A percentile compares a stretch with the other conserved stretches of the same genome.
Conservation (phyloP, 2,113 vertebrate genomes). For the Pandion haliaetus region DNA sequence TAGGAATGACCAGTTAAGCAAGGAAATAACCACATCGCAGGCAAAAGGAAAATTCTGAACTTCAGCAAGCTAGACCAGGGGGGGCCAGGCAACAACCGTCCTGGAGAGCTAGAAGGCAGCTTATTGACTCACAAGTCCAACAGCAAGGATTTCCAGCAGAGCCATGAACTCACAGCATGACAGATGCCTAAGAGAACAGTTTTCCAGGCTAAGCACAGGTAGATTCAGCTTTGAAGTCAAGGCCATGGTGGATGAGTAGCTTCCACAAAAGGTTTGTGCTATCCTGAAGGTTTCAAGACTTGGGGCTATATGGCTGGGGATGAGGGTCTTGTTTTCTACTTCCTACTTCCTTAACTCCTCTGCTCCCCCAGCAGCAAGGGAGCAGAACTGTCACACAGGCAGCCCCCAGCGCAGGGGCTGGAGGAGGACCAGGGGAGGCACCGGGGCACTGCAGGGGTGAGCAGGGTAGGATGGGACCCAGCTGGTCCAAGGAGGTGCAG, state of each 20-base stretch:
- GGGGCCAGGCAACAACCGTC: not conserved
- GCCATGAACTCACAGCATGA: fast-evolving
- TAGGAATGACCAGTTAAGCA: not conserved
- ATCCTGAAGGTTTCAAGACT: not conserved
- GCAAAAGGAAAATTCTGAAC: not conserved
- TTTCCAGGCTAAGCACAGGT: not conserved
- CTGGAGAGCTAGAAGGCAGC: not conserved
- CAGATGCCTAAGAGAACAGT: not conserved
- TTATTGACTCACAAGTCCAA: not conserved
- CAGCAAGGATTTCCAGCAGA: not conserved
- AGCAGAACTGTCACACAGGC: not conserved
- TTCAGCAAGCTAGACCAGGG: not conserved
- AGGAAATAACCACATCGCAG: not conserved
- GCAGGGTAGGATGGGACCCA: not conserved
- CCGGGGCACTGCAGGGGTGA: too few species aligned
- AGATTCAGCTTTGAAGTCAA: not conserved
- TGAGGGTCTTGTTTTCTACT: not conserved
- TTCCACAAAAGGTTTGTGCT: not conserved
- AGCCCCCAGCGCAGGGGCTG: not conserved
- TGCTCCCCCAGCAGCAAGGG: not conserved
- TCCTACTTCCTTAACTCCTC: not conserved
- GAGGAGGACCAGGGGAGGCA: not conserved
- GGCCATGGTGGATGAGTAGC: not conserved
- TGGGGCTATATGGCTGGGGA: not conserved
- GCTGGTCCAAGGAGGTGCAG: not conserved